Evolutionary conservation across 2,888 invertebrate species (phyloP).

Genomic region (Microctonus brassicae): DNA sequence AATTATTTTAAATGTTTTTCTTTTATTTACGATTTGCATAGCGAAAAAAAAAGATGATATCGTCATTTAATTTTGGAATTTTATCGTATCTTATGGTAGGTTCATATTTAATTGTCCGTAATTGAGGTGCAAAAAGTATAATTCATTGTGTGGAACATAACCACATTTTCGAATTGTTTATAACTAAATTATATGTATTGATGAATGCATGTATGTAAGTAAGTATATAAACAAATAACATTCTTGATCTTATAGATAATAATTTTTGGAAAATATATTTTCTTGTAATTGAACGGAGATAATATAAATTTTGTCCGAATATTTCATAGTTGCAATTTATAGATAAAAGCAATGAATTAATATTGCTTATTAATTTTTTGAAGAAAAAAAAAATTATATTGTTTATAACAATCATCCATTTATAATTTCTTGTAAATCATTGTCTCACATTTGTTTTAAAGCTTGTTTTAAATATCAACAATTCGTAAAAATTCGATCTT

Average conservation of each 20-base stretch:
- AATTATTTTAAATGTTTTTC: not conserved
- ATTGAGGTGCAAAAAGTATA: not conserved
- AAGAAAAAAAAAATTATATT: conserved; percentile 7
- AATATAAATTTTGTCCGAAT: not conserved
- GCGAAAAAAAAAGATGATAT: not conserved
- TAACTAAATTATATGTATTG: not conserved
- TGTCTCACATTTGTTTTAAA: conserved; percentile 17
- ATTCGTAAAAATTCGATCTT: not conserved
- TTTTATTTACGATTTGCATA: conserved; percentile 1
- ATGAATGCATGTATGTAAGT: not conserved
- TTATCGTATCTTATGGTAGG: not conserved
- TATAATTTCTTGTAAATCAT: not conserved
- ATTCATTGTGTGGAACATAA: not conserved
- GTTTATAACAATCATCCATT: not conserved
- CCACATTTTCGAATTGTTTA: not conserved
- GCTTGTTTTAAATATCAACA: not conserved
- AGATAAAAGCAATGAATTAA: not conserved
- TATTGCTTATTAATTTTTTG: conserved; percentile 10
- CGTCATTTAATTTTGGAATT: not conserved
- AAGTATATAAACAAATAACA: not conserved
- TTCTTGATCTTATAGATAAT: not conserved
- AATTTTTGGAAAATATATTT: conserved; percentile 25
- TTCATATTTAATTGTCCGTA: not conserved
- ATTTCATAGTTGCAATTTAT: not conserved
- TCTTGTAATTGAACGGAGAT: conserved; percentile 26